Conservation (phyloP, 1,140 invertebrate species). For the Globodera ellingtonae region DNA sequence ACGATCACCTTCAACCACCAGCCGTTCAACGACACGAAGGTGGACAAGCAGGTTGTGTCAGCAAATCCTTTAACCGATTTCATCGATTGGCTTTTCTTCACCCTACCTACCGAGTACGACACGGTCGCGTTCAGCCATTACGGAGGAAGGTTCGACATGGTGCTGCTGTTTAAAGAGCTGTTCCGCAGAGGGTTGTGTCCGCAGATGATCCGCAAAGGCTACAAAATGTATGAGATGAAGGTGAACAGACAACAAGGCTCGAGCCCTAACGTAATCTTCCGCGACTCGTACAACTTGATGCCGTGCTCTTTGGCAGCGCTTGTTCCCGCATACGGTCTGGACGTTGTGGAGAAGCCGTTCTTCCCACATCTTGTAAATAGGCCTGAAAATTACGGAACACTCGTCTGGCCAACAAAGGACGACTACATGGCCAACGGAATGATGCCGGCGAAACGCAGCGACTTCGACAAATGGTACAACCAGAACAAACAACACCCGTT, state of each 20-base stretch:
- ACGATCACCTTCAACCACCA: too few relatives aligned
- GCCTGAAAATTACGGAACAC: background rate
- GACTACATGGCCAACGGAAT: slow-evolving; percentile 6
- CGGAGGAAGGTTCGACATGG: background rate
- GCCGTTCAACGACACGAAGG: background rate
- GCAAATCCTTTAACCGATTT: too few relatives aligned
- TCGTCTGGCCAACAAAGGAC: background rate
- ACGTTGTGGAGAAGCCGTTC: background rate
- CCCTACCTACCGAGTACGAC: background rate
- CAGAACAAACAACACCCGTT: background rate
- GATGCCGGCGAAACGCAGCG: background rate
- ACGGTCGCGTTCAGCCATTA: background rate
- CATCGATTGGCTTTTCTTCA: background rate
- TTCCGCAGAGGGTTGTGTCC: background rate
- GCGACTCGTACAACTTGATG: slow-evolving; percentile 6
- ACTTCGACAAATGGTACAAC: background rate
- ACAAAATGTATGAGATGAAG: too few relatives aligned
- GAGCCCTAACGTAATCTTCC: background rate
- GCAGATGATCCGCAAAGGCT: too few relatives aligned
- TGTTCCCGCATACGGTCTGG: background rate
- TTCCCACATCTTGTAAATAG: background rate
- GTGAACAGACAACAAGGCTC: too few relatives aligned
- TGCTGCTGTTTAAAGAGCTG: background rate
- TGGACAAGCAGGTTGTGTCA: background rate
- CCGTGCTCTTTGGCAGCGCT: background rate